A percentile compares a stretch with the other conserved stretches of the same genome.
Evolutionary conservation across 1,140 invertebrate genomes (phyloP).

Genomic region (Oedothorax gibbosus): DNA sequence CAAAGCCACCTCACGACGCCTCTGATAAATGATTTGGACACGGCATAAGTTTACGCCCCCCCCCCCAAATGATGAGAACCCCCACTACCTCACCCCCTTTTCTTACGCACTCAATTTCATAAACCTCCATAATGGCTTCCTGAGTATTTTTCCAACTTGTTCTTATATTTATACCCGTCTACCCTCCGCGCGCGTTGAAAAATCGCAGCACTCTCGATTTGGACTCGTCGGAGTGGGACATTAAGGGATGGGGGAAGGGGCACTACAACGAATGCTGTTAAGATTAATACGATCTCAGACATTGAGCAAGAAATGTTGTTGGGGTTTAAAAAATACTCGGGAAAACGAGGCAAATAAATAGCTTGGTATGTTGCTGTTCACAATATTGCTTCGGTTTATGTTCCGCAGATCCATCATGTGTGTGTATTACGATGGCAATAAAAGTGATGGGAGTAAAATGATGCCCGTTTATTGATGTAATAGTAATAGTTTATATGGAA

Average conservation of each 20-base stretch:
- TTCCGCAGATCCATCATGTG: neutral
- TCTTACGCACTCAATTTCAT: constrained; percentile 55
- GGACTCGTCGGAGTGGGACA: neutral
- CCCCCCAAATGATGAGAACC: neutral
- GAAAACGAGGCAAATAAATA: constrained; percentile 33
- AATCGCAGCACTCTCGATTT: neutral
- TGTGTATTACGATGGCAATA: too few relatives aligned
- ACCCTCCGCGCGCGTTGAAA: neutral
- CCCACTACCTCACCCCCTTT: neutral
- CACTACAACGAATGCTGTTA: neutral
- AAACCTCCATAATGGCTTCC: constrained; percentile 55
- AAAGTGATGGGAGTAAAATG: too few relatives aligned
- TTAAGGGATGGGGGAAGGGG: constrained; percentile 1
- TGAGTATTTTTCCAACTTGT: constrained; percentile 51
- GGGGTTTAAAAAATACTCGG: constrained; percentile 23
- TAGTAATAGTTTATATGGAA: neutral
- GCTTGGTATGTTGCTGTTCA: neutral
- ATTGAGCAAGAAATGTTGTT: neutral
- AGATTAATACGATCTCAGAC: constrained; percentile 16
- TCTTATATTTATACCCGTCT: constrained; percentile 28
- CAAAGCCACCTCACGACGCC: neutral
- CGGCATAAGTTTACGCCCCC: constrained; percentile 28
- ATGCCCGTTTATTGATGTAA: neutral
- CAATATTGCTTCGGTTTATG: constrained; percentile 19
- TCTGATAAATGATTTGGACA: constrained; percentile 53